Percentiles rank a stretch among this genome's conserved stretches.
These are phyloP conservation scores for Blera fallax DNA, from an alignment of 2,888 invertebrate genomes.

Conservation along the genomic window DNA sequence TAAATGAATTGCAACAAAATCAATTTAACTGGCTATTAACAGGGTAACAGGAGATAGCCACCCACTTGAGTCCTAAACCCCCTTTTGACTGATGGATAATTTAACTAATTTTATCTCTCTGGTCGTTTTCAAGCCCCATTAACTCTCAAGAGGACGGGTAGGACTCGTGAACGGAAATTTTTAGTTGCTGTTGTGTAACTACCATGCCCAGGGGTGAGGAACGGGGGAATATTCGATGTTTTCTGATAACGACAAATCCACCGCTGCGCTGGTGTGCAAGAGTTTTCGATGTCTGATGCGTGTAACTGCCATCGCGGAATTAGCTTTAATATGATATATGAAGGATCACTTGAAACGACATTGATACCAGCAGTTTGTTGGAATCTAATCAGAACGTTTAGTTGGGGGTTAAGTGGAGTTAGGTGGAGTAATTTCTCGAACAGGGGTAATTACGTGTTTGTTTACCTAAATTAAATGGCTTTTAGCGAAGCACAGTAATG, in stretches of 20 bases:
- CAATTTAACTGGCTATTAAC: constrained; percentile 55
- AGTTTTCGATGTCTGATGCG: constrained; percentile 34
- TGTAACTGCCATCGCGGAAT: constrained; percentile 56
- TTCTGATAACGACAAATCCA: constrained; percentile 37
- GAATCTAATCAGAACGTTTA: constrained; percentile 23
- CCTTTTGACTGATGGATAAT: constrained; percentile 43
- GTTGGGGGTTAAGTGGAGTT: neutral
- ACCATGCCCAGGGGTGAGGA: neutral
- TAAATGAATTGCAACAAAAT: constrained; percentile 57
- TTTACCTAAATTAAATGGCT: constrained; percentile 70
- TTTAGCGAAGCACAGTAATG: constrained; percentile 8
- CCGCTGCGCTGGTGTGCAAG: neutral
- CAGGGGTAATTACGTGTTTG: constrained; percentile 66
- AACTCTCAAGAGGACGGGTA: constrained; percentile 45
- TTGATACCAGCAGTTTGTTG: neutral
- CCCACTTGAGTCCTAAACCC: constrained; percentile 16
- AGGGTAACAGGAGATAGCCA: constrained; percentile 23
- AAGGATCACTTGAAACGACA: constrained; percentile 57
- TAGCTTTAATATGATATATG: constrained; percentile 53
- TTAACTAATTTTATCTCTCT: constrained; percentile 63
- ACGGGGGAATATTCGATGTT: neutral
- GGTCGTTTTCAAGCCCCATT: constrained; percentile 62
- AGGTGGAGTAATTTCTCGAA: constrained; percentile 16
- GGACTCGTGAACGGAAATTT: neutral
- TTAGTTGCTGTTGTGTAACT: neutral